These are phyloP conservation scores for Forficula auricularia DNA, from an alignment of 1,140 invertebrate species.

Conservation along the genomic window DNA sequence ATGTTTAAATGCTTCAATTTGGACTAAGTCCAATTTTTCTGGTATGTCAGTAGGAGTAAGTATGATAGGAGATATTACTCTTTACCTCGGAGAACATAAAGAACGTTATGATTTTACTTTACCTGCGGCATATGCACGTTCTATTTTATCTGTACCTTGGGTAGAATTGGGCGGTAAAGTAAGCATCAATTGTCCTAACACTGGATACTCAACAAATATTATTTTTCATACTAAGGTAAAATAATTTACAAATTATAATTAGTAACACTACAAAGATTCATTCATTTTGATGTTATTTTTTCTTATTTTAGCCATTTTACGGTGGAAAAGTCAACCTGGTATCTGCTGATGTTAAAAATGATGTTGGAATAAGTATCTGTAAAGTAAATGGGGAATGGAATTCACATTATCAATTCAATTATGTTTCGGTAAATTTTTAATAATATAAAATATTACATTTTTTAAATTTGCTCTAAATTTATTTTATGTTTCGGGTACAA, in stretches of 20 bases:
- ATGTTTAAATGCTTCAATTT: conserved; percentile 39
- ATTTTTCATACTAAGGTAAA: conserved; percentile 32
- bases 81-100: conserved; percentile 30
- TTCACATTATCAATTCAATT: conserved; percentile 21
- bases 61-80: conserved; percentile 22
- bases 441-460: too few relatives aligned
- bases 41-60: conserved; percentile 36
- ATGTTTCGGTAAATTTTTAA: conserved; percentile 9
- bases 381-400: conserved; percentile 52
- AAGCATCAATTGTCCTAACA: conserved; percentile 35
- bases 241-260: too few relatives aligned
- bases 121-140: conserved; percentile 40
- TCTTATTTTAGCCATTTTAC: conserved; percentile 8
- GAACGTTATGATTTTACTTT: conserved; percentile 40
- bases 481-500: conserved; percentile 1
- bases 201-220: conserved; percentile 33
- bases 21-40: conserved; percentile 47
- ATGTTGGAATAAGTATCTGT: conserved; percentile 39
- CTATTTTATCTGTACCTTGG: conserved; percentile 43
- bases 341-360: conserved; percentile 19
- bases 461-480: neutral
- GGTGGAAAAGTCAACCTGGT: conserved; percentile 8
- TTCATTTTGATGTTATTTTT: too few relatives aligned
- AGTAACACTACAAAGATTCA: too few relatives aligned
- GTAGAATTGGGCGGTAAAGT: conserved; percentile 41